These are phyloP conservation scores for Lutraria rhynchaena DNA, from an alignment of 1,140 invertebrate species.

Conservation along the genomic window DNA sequence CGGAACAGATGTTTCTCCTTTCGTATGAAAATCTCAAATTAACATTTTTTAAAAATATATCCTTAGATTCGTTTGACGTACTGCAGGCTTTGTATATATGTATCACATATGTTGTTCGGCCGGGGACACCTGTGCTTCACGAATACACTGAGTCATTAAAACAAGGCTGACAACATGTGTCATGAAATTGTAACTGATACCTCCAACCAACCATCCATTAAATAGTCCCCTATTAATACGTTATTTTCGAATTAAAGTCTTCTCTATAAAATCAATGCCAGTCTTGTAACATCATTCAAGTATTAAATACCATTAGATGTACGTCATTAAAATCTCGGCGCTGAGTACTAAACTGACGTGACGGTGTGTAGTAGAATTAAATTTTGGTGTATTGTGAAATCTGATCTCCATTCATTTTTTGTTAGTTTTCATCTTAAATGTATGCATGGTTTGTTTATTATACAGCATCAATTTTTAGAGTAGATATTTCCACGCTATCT, in stretches of 20 bases:
- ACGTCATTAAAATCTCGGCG: conserved; percentile 17
- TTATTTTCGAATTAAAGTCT: conserved; percentile 56
- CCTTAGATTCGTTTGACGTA: conserved; percentile 8
- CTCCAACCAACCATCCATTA: conserved; percentile 14
- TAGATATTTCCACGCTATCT: conserved; percentile 26
- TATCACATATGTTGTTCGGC: conserved; percentile 23
- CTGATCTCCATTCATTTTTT: conserved; percentile 21
- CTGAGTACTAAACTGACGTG: conserved; percentile 30
- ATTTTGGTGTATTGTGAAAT: conserved; percentile 46
- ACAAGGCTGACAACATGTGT: conserved; percentile 18
- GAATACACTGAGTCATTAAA: conserved; percentile 20
- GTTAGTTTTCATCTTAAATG: conserved; percentile 45
- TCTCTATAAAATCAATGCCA: conserved; percentile 55
- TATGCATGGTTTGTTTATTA: conserved; percentile 42
- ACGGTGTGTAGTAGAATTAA: conserved; percentile 48
- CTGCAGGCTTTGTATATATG: neutral
- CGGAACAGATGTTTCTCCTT: conserved; percentile 40
- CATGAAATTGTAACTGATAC: conserved; percentile 30
- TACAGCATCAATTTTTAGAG: conserved; percentile 3
- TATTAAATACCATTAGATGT: conserved; percentile 42
- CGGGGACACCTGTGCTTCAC: conserved; percentile 35
- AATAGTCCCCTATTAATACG: conserved; percentile 37
- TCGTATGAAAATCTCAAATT: conserved; percentile 37
- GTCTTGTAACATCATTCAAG: conserved; percentile 1
- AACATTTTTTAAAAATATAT: conserved; percentile 22